Percentiles rank a stretch among this genome's conserved stretches.
Evolutionary conservation across 2,113 vertebrate species (phyloP).

Genomic region (Prochilodus magdalenae): DNA sequence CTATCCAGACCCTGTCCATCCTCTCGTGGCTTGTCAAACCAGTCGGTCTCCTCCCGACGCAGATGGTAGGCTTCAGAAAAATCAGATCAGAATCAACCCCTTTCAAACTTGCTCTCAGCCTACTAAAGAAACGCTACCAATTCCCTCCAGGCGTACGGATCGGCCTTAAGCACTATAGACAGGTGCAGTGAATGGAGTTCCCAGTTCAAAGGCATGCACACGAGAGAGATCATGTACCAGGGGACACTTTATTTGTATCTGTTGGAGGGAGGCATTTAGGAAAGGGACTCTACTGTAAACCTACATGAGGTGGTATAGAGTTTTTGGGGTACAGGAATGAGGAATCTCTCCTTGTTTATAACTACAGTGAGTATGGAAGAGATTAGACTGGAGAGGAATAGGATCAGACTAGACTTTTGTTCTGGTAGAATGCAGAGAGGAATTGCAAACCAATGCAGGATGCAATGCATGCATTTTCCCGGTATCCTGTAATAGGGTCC

Average conservation of each 20-base stretch:
- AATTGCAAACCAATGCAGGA: neutral
- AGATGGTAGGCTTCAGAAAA: conserved; percentile 95
- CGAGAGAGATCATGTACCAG: neutral
- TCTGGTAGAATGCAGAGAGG: neutral
- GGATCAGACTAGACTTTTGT: neutral
- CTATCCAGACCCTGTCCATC: conserved; percentile 86
- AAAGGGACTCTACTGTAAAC: neutral
- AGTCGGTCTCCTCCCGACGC: conserved; percentile 94
- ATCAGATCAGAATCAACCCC: conserved; percentile 47
- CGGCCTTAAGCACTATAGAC: conserved; percentile 4
- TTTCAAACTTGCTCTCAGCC: conserved; percentile 74
- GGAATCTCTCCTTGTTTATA: neutral
- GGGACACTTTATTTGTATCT: too few relatives aligned
- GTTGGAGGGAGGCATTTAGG: neutral
- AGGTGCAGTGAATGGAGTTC: neutral
- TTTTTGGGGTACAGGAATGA: neutral
- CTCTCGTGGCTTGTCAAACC: conserved; percentile 97
- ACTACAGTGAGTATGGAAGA: neutral
- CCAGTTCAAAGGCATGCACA: conserved; percentile 38
- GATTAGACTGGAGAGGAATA: too few relatives aligned
- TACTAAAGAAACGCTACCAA: neutral
- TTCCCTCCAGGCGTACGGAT: neutral
- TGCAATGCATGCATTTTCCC: neutral
- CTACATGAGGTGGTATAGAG: neutral
- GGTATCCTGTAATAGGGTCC: neutral